Conservation (phyloP, 2,888 invertebrate species). For the Horisme vitalbata region DNA sequence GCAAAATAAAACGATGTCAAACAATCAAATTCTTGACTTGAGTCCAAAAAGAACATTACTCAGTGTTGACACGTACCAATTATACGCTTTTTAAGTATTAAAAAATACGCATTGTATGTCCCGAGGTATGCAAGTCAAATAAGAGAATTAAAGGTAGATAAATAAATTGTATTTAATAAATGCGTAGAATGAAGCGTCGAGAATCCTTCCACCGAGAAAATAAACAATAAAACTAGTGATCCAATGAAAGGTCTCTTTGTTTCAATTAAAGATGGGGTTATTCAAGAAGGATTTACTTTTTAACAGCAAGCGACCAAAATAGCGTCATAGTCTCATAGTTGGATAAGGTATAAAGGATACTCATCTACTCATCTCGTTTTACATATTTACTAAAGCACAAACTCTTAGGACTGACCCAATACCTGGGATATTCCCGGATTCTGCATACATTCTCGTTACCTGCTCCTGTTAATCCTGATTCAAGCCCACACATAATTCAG, state of each 20-base stretch:
- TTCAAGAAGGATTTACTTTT: too few relatives aligned
- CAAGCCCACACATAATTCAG: too few relatives aligned
- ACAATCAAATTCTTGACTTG: constrained; percentile 24
- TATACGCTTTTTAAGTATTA: constrained; percentile 33
- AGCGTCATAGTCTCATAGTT: too few relatives aligned
- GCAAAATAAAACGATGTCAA: constrained; percentile 14
- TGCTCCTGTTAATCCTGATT: too few relatives aligned
- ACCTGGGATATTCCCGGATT: too few relatives aligned
- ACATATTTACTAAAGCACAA: too few relatives aligned
- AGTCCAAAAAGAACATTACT: constrained; percentile 22
- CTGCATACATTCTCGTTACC: too few relatives aligned
- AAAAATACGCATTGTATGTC: constrained; percentile 26
- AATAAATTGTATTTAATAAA: constrained; percentile 62
- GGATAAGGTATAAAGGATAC: too few relatives aligned
- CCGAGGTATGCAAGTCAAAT: constrained; percentile 35
- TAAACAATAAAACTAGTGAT: constrained; percentile 50
- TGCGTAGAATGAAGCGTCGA: constrained; percentile 66
- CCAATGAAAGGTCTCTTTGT: constrained; percentile 1
- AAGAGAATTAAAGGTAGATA: constrained; percentile 40
- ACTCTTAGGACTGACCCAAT: too few relatives aligned
- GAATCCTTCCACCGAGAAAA: constrained; percentile 68
- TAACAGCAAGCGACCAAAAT: too few relatives aligned
- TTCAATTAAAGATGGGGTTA: constrained; percentile 2
- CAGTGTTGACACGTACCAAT: constrained; percentile 35
- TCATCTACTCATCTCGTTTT: too few relatives aligned